phyloP scores from a whole-genome alignment of 2,888 invertebrate genomes.

The Anarsia innoxiella region DNA sequence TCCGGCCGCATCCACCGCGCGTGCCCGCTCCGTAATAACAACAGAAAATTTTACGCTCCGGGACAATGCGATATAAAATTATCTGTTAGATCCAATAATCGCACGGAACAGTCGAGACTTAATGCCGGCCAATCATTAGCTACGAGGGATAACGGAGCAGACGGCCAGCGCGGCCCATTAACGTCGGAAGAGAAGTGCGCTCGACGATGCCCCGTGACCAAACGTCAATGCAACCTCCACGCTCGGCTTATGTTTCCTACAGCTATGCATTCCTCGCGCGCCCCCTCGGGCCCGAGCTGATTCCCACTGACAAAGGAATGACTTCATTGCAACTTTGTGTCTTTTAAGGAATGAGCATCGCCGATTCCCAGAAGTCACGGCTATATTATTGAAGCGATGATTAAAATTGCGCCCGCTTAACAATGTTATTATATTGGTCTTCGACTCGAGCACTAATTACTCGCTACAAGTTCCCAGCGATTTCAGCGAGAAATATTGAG shows the following conservation, averaged over 20 bases:
- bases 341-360: constrained; percentile 1
- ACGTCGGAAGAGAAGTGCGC: constrained; percentile 41
- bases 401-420: constrained; percentile 17
- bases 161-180: constrained; percentile 56
- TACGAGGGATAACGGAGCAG: constrained; percentile 73
- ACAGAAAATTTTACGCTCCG: constrained; percentile 73
- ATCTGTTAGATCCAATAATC: constrained; percentile 76
- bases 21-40: constrained; percentile 63
- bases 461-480: constrained; percentile 39
- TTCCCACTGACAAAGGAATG: constrained; percentile 58
- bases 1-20: constrained; percentile 28
- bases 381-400: constrained; percentile 12
- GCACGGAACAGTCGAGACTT: constrained; percentile 70
- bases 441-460: constrained; percentile 44
- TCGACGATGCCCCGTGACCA: constrained; percentile 65
- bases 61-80: constrained; percentile 76
- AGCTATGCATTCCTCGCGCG: constrained; percentile 39
- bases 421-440: constrained; percentile 19
- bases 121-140: constrained; percentile 76
- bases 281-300: constrained; percentile 48
- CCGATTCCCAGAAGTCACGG: constrained; percentile 35
- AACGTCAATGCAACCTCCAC: constrained; percentile 67
- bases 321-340: constrained; percentile 57
- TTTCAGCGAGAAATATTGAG: constrained; percentile 48
- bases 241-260: constrained; percentile 28